A percentile compares a stretch with the other conserved stretches of the same genome.
Conservation (phyloP, 1,140 invertebrate species). For the Armadillidium nasatum region DNA sequence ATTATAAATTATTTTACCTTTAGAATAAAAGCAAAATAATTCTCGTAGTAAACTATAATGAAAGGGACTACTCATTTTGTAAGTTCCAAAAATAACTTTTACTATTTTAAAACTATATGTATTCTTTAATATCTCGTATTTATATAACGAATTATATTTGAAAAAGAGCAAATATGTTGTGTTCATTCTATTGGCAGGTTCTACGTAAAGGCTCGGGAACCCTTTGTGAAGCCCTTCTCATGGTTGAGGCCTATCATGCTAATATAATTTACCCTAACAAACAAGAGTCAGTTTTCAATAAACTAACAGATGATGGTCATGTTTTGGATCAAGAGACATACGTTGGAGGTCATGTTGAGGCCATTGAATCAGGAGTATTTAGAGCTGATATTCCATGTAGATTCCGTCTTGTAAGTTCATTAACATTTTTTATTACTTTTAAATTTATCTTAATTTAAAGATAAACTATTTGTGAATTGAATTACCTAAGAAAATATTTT, state of each 20-base stretch:
- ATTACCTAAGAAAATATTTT: no score
- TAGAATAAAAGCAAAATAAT: no score
- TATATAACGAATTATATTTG: no score
- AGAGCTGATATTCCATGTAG: slow-evolving; percentile 88
- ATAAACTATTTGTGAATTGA: not conserved
- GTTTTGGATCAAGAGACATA: slow-evolving; percentile 54
- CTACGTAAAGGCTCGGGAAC: slow-evolving; percentile 95
- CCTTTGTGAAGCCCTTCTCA: slow-evolving; percentile 90
- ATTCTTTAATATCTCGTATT: no score
- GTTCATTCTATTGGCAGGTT: slow-evolving; percentile 57
- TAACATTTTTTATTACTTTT: not conserved
- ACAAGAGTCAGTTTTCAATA: slow-evolving; percentile 61
- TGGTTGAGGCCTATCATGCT: slow-evolving; percentile 94
- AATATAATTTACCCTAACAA: slow-evolving; percentile 98
- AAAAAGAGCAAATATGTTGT: no score
- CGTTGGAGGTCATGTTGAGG: slow-evolving; percentile 97
- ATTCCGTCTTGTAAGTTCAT: slow-evolving; percentile 54
- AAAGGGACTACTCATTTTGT: no score
- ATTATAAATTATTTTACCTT: no score
- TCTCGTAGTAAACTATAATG: no score
- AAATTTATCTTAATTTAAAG: not conserved
- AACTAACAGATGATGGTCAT: no score
- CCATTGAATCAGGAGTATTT: slow-evolving; percentile 94
- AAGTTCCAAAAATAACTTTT: no score
- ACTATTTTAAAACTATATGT: no score